phyloP scores from a whole-genome alignment of 2,888 invertebrate genomes.

The Drosophila stalkeri region DNA sequence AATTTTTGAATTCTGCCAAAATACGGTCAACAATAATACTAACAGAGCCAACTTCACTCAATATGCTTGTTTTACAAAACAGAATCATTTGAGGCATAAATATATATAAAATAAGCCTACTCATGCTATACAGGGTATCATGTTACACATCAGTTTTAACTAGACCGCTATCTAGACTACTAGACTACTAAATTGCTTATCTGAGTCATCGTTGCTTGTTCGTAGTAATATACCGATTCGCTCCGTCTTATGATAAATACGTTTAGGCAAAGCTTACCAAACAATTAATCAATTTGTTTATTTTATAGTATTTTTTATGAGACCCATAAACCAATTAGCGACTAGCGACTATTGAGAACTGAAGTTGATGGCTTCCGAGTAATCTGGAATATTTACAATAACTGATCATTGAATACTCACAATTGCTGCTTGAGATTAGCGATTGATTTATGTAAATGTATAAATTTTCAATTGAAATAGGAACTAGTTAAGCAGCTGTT shows the following conservation, averaged over 20 bases:
- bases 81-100: neutral
- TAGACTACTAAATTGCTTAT: slow-evolving; percentile 28
- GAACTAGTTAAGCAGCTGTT: neutral
- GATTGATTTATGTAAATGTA: slow-evolving; percentile 6
- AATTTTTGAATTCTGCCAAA: too few relatives aligned
- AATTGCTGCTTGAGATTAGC: slow-evolving; percentile 5
- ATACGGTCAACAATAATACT: too few relatives aligned
- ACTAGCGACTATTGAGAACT: slow-evolving; percentile 12
- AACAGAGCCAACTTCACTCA: neutral
- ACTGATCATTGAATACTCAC: neutral
- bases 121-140: neutral
- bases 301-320: slow-evolving; percentile 26
- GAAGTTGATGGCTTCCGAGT: neutral
- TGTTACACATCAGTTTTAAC: neutral
- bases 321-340: slow-evolving; percentile 39
- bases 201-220: slow-evolving; percentile 7
- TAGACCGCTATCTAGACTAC: neutral
- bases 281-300: slow-evolving; percentile 37
- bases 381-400: slow-evolving; percentile 24
- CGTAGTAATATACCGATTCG: slow-evolving; percentile 11
- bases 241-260: slow-evolving; percentile 39
- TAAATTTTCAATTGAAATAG: neutral
- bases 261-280: slow-evolving; percentile 8
- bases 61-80: neutral
- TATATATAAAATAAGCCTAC: neutral